Conservation (phyloP, 2,797 vertebrate genomes). For the Acanthurus leucopareius region DNA sequence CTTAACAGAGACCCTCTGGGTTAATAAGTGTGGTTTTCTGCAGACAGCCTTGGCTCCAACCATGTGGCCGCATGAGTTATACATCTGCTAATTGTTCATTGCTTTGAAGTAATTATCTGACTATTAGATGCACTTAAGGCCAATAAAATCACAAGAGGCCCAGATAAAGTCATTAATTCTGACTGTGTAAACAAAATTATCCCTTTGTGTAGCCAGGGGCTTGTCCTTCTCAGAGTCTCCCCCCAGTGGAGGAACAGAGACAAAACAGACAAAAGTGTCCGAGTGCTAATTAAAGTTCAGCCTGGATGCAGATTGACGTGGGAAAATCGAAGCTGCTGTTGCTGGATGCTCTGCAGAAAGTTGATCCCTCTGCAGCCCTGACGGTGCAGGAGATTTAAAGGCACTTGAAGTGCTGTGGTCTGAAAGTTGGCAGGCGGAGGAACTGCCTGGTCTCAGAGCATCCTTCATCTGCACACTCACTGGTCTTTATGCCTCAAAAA, state of each 20-base stretch:
- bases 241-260: constrained; percentile 63
- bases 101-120: constrained; percentile 54
- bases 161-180: constrained; percentile 59
- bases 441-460: constrained; percentile 36
- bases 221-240: constrained; percentile 56
- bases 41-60: constrained; percentile 26
- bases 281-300: constrained; percentile 11
- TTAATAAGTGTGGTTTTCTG: constrained; percentile 33
- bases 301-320: not conserved
- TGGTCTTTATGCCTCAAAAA: constrained; percentile 46
- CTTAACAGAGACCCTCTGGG: constrained; percentile 19
- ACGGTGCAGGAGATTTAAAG: constrained; percentile 45
- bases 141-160: constrained; percentile 45
- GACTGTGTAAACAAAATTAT: constrained; percentile 54
- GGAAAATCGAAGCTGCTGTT: constrained; percentile 14
- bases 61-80: constrained; percentile 3
- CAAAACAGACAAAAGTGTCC: not conserved
- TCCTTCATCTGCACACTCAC: constrained; percentile 34
- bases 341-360: constrained; percentile 13
- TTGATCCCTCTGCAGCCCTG: constrained; percentile 12
- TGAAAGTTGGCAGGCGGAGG: constrained; percentile 36
- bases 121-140: constrained; percentile 43
- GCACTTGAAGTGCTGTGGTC: constrained; percentile 22
- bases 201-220: constrained; percentile 18
- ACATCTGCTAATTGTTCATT: constrained; percentile 46